Conservation (phyloP, 2,113 vertebrate genomes). For the Dipodomys stephensi region DNA sequence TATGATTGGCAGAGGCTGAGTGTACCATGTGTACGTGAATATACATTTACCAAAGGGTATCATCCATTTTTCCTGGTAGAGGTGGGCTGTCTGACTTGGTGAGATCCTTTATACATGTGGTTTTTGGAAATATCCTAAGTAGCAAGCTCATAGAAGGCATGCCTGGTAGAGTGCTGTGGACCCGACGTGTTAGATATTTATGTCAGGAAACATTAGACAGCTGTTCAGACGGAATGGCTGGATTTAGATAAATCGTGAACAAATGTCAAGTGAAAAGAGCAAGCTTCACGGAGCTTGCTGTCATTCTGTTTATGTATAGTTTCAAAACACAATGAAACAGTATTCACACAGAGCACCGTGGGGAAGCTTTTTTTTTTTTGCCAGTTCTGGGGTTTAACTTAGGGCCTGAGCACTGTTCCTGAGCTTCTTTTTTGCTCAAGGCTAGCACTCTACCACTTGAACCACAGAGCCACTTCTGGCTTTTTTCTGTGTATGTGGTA, state of each 20-base stretch:
- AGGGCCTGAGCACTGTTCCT: too few relatives aligned
- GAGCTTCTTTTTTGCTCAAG: too few relatives aligned
- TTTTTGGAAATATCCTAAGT: conserved; percentile 37
- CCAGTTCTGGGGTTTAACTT: too few relatives aligned
- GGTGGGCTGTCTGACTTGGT: neutral
- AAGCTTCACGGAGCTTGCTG: neutral
- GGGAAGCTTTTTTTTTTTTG: too few relatives aligned
- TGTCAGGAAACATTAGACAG: conserved; percentile 24
- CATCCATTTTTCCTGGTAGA: neutral
- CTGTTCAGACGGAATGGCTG: conserved; percentile 27
- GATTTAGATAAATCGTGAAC: conserved; percentile 44
- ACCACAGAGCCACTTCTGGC: too few relatives aligned
- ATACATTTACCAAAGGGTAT: neutral
- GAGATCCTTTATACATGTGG: neutral
- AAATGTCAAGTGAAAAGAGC: neutral
- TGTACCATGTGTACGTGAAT: neutral
- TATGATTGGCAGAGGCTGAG: neutral
- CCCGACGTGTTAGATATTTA: neutral
- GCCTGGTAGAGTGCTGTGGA: neutral
- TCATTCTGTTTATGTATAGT: neutral
- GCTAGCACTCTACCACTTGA: too few relatives aligned
- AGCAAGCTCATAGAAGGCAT: neutral
- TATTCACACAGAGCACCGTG: neutral
- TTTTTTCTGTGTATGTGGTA: too few relatives aligned
- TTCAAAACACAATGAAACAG: neutral